These are phyloP conservation scores for Anniella stebbinsi DNA, from an alignment of 2,797 vertebrate genomes.

Conservation along the genomic window DNA sequence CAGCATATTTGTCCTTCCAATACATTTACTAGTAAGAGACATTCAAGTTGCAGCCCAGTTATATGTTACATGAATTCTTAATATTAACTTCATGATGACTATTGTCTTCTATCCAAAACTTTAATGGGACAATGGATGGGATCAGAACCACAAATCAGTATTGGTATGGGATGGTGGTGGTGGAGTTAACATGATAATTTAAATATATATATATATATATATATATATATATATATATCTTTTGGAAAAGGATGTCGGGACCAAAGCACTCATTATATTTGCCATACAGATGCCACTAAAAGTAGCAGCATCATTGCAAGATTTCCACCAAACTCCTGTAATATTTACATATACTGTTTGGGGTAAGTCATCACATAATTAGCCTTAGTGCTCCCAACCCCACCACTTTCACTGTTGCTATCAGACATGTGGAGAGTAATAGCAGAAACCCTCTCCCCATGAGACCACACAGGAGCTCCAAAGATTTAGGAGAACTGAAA, in stretches of 20 bases:
- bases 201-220: too few relatives aligned
- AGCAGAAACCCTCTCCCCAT: background rate
- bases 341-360: background rate
- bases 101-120: background rate
- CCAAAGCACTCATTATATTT: background rate
- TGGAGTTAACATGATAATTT: background rate
- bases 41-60: background rate
- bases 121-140: background rate
- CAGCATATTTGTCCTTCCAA: background rate
- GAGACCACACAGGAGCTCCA: background rate
- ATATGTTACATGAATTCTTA: background rate
- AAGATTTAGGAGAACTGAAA: background rate
- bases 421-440: background rate
- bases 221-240: background rate
- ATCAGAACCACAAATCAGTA: background rate
- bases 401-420: background rate
- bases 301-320: background rate
- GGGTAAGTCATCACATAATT: background rate
- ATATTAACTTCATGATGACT: background rate
- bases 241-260: background rate
- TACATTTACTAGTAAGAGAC: background rate
- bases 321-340: background rate
- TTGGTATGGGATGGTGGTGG: too few relatives aligned
- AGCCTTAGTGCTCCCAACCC: background rate
- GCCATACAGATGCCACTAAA: background rate